Conservation (phyloP, 2,113 vertebrate species). For the Ornithorhynchus anatinus region DNA sequence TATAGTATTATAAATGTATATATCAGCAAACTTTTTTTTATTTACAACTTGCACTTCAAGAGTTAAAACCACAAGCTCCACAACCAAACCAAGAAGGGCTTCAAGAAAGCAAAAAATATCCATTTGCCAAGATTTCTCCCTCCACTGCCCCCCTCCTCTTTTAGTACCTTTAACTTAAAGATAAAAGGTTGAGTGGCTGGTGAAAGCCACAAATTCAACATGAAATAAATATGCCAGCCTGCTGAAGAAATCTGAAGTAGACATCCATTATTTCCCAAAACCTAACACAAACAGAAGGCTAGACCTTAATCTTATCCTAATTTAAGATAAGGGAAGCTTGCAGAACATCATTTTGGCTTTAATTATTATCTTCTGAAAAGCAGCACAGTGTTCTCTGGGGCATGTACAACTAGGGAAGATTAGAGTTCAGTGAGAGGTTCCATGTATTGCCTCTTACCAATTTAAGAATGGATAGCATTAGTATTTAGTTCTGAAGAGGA, state of each 20-base stretch:
- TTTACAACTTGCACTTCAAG: not conserved
- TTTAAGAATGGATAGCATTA: constrained; percentile 39
- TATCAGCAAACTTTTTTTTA: not conserved
- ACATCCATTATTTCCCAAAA: constrained; percentile 38
- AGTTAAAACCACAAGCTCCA: constrained; percentile 1
- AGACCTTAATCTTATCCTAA: constrained; percentile 40
- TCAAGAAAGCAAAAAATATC: not conserved
- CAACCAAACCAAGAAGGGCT: not conserved
- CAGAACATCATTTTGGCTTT: constrained; percentile 41
- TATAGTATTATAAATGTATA: constrained; percentile 19
- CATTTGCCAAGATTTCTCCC: not conserved
- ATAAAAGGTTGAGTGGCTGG: not conserved
- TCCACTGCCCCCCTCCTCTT: not conserved
- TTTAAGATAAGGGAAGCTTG: constrained; percentile 41
- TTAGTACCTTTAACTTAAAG: not conserved
- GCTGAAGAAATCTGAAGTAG: constrained; percentile 2
- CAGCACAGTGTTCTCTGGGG: not conserved
- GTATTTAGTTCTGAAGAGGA: not conserved
- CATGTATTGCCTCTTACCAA: constrained; percentile 41
- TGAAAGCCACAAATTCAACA: not conserved
- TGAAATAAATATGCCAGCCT: constrained; percentile 8
- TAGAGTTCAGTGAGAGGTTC: constrained; percentile 43
- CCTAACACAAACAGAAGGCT: constrained; percentile 27
- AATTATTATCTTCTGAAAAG: constrained; percentile 53
- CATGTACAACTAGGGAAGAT: constrained; percentile 42